Base-by-base conservation (phyloP, 2,113 vertebrate species). In the Calonectris borealis region DNA sequence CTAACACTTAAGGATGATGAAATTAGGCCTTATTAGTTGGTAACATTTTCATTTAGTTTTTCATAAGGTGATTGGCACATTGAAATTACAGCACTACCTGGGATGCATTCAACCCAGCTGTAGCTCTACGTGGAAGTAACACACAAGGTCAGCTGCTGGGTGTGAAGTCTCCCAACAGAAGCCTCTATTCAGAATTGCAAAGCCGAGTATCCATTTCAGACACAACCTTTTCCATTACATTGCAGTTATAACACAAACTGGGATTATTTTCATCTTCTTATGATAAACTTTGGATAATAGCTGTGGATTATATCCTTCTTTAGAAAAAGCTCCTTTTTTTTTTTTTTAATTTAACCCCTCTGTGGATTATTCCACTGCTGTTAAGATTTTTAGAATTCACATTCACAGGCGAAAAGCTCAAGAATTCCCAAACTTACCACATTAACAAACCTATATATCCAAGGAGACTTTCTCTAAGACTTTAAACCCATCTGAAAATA, bases 11-110 rank as follows among this genome's bases (percentile, higher is more conserved):
- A 65, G 62, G 40, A 86, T 73, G 75, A 93, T 80, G 85, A 89
- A 96, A 96, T 96, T 77, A 94, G 58, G 40, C 55, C 61, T 91
- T 93, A 65, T 80, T 94, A 94, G 66, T 20, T 15, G 22, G 52
- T 52, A 72, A 76, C 87, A 34, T 52, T 94, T 94, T 75, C 57
- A 91, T 93, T 94, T 78, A 22, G 13, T 31, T 94, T 92, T 84
- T 84, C 55, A 49, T 4, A 16, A 75, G 22, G 76, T 81, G 95
- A 88, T 38, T 88, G 91, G 60, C 91, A 83, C 10, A 2, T 12
- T 5, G 32, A 44, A 91, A 91, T 68, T 11, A 29, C 52, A 64
- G 69, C 32, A 5, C 20, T 68, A 25, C 42, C 69, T 51, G n/a
- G 83, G 48, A 31, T 27, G 16, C 36, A 5, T 21, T 85, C 84